These are phyloP conservation scores for roundworm (Caenorhabditis elegans) DNA, from an alignment of 1,140 invertebrate genomes.

Conservation along the genomic window WBcel235 BX284604.4:5619501-5620000, in stretches of 20 bases:
- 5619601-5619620: not conserved
- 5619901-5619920: not conserved
- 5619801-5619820: not conserved
- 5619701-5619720: not conserved
- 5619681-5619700: not conserved
- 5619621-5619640: not conserved
- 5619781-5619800: not conserved
- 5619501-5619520: too few species aligned
- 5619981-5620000: too few species aligned
- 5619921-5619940: not conserved
- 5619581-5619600: not conserved
- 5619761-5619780: not conserved
- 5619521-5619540: too few species aligned
- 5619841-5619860: not conserved
- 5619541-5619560: not conserved
- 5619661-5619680: not conserved
- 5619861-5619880: not conserved
- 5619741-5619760: not conserved
- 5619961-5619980: too few species aligned
- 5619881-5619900: conserved; percentile 10
- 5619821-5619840: not conserved
- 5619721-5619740: not conserved
- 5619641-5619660: not conserved
- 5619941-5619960: not conserved
- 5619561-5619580: not conserved